These are phyloP conservation scores for Microvelia longipes DNA, from an alignment of 1,140 invertebrate species.

Conservation along the genomic window DNA sequence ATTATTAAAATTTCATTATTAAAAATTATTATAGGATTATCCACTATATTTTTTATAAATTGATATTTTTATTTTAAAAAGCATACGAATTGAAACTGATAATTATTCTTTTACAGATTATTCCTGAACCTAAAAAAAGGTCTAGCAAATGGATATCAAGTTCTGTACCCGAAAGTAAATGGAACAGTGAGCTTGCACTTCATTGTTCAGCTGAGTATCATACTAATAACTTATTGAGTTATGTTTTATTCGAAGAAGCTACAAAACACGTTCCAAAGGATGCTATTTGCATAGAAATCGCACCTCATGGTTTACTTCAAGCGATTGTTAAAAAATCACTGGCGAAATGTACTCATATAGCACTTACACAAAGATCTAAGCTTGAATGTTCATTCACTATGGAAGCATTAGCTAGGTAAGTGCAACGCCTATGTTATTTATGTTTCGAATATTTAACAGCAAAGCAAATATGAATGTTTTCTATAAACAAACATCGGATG, in stretches of 20 bases:
- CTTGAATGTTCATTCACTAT: conserved; percentile 36
- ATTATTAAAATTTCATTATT: no score
- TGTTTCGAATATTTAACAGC: no score
- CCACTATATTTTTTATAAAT: no score
- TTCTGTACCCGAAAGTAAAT: conserved; percentile 37
- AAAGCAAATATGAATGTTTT: no score
- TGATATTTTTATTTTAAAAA: no score
- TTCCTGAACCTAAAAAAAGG: conserved; percentile 35
- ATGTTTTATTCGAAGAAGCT: conserved; percentile 45
- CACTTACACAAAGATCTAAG: conserved; percentile 38
- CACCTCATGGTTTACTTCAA: conserved; percentile 42
- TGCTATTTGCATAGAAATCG: conserved; percentile 43
- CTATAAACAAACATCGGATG: no score
- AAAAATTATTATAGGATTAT: no score
- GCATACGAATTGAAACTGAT: no score
- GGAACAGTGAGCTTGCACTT: conserved; percentile 31
- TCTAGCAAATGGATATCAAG: conserved; percentile 43
- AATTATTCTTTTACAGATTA: conserved; percentile 34
- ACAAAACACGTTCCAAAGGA: conserved; percentile 38
- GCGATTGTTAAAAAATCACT: conserved; percentile 39
- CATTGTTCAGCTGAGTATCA: conserved; percentile 47
- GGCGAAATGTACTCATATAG: conserved; percentile 24
- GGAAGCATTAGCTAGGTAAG: conserved; percentile 36
- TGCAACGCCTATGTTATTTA: no score
- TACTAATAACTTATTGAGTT: conserved; percentile 48